Base-by-base conservation (phyloP, 2,797 vertebrate genomes). In the Sebastes trivittatus region DNA sequence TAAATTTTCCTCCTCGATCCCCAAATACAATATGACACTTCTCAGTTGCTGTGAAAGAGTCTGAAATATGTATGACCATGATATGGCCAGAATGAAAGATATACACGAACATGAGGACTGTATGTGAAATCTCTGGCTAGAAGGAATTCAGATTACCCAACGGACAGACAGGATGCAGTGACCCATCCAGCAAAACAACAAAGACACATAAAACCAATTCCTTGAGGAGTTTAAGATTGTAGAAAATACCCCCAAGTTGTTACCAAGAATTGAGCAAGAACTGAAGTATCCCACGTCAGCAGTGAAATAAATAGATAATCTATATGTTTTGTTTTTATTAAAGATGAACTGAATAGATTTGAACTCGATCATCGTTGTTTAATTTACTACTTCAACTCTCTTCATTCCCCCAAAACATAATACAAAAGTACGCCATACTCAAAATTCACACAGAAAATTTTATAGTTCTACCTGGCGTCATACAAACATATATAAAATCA, bases 1-100 rank as follows among this genome's bases (percentile, higher is more conserved):
- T 0, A 18, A 0, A 5, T 29, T 68, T 72, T 71, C 4, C 4
- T 10, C 10, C 7, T 34, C 7, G 7, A 22, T 6, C 11, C 13
- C 5, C 18, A 30, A 30, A 72, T 3, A 46, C 49, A 36, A 58
- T n/a, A 60, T 75, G 60, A 77, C 27, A 30, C 10, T 46, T 32
- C 7, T 34, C 30, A 34, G 10, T 13, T 46, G 18, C 22, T 64
- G 18, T 67, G 68, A 70, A 60, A 7, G 5, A 61, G 25, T 22
- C 6, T 82, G 29, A 90, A 85, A 82, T 77, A 90, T 84, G 72
- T 59, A 75, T 78, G 75, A 72, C 18, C 34, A 63, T 29, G 59
- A 58, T 13, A 9, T 22, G 20, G 14, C 11, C 56, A 64, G 46
- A 55, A 49, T 54, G 14, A 55, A 55, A 30, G 8, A 62, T 20